Conservation (phyloP, 2,888 invertebrate genomes). For the Xestia xanthographa region DNA sequence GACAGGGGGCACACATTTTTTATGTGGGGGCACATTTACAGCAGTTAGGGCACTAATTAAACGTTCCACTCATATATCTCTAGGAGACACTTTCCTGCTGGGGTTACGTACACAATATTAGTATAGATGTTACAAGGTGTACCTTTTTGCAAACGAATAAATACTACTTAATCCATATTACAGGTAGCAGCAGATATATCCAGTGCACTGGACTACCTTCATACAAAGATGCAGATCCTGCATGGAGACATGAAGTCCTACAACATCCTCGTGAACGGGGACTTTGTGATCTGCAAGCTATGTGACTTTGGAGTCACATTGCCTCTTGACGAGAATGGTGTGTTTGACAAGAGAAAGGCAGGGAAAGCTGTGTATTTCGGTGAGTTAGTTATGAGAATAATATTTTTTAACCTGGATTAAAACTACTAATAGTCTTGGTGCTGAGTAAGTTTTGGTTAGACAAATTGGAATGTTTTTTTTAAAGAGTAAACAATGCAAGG, state of each 20-base stretch:
- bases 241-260: constrained; percentile 97
- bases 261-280: constrained; percentile 94
- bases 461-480: background rate
- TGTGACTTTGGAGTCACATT: constrained; percentile 96
- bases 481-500: background rate
- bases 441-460: background rate
- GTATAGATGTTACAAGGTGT: too few species aligned
- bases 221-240: constrained; percentile 92
- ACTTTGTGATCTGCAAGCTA: constrained; percentile 94
- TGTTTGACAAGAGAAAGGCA: constrained; percentile 89
- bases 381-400: constrained; percentile 65
- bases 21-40: too few species aligned
- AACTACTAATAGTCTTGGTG: background rate
- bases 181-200: constrained; percentile 92
- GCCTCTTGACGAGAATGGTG: constrained; percentile 92
- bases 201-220: constrained; percentile 94
- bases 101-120: too few species aligned
- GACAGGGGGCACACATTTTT: too few species aligned
- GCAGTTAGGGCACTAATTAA: too few species aligned
- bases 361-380: constrained; percentile 91
- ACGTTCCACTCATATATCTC: too few species aligned
- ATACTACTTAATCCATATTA: constrained; percentile 10
- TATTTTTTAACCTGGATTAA: background rate
- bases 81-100: too few species aligned
- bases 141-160: background rate